These are phyloP conservation scores for Triops longicaudatus DNA, from an alignment of 1,140 invertebrate species.

Conservation along the genomic window DNA sequence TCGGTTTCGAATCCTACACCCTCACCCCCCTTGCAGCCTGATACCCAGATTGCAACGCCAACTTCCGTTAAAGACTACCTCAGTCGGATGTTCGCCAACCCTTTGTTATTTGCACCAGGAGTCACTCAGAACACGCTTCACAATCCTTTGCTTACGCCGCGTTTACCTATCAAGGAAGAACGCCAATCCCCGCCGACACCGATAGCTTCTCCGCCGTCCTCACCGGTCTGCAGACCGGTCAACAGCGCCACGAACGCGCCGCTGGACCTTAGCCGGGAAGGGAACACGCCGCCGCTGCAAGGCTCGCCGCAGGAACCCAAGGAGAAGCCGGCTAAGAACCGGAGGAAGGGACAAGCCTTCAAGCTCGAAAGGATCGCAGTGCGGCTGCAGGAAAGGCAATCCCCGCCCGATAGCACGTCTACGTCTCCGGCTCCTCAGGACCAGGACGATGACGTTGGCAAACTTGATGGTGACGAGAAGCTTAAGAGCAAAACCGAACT, in stretches of 20 bases:
- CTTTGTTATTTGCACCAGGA: constrained; percentile 30
- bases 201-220: constrained; percentile 24
- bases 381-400: constrained; percentile 36
- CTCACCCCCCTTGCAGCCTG: constrained; percentile 25
- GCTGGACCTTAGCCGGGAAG: constrained; percentile 29
- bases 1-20: constrained; percentile 25
- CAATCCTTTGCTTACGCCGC: constrained; percentile 19
- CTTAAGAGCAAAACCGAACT: constrained; percentile 23
- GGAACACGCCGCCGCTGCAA: constrained; percentile 26
- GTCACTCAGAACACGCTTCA: not conserved
- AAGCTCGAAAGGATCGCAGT: constrained; percentile 56
- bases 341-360: constrained; percentile 68
- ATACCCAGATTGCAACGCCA: constrained; percentile 28
- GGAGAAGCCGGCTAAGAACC: constrained; percentile 46
- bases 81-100: constrained; percentile 31
- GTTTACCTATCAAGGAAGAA: constrained; percentile 30
- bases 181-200: constrained; percentile 28
- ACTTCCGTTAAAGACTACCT: constrained; percentile 33
- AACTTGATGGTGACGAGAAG: constrained; percentile 29
- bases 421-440: constrained; percentile 27
- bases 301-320: constrained; percentile 13
- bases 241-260: constrained; percentile 29
- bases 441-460: constrained; percentile 27
- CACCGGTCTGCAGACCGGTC: not conserved
- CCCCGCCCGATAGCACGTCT: constrained; percentile 23